Percentiles rank a stretch among this genome's conserved stretches.
phyloP scores from a whole-genome alignment of 2,797 vertebrate genomes.

The Phyllotis vaccarum region DNA sequence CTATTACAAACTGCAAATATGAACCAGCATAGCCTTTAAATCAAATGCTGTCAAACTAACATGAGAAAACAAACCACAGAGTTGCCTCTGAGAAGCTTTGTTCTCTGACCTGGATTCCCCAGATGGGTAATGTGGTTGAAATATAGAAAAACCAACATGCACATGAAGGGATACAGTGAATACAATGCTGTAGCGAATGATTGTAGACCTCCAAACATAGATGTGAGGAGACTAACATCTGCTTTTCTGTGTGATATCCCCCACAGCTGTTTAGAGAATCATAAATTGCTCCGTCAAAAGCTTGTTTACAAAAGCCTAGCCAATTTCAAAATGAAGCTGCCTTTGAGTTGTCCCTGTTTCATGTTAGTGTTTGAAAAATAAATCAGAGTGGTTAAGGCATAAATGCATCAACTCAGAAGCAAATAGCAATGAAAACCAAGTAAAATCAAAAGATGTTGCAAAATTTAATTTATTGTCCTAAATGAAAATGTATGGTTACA shows the following conservation, averaged over 20 bases:
- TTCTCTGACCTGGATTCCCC: conserved; percentile 58
- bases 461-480: conserved; percentile 17
- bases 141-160: conserved; percentile 60
- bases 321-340: conserved; percentile 80
- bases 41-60: conserved; percentile 6
- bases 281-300: conserved; percentile 74
- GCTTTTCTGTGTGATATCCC: conserved; percentile 71
- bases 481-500: neutral
- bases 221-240: conserved; percentile 68
- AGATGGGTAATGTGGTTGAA: conserved; percentile 49
- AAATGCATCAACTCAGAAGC: conserved; percentile 78
- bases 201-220: conserved; percentile 44
- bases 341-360: conserved; percentile 74
- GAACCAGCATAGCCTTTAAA: conserved; percentile 56
- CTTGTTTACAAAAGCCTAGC: conserved; percentile 78
- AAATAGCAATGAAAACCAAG: conserved; percentile 65
- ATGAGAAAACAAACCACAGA: conserved; percentile 27
- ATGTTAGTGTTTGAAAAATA: conserved; percentile 80
- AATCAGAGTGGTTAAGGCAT: conserved; percentile 73
- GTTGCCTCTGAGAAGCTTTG: conserved; percentile 55
- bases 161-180: conserved; percentile 49
- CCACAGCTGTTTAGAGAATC: conserved; percentile 76
- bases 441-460: conserved; percentile 50
- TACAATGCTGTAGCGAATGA: conserved; percentile 19
- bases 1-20: conserved; percentile 22